A percentile compares a stretch with the other conserved stretches of the same genome.
phyloP scores from a whole-genome alignment of 2,888 invertebrate species.

The Pimpla rufipes region DNA sequence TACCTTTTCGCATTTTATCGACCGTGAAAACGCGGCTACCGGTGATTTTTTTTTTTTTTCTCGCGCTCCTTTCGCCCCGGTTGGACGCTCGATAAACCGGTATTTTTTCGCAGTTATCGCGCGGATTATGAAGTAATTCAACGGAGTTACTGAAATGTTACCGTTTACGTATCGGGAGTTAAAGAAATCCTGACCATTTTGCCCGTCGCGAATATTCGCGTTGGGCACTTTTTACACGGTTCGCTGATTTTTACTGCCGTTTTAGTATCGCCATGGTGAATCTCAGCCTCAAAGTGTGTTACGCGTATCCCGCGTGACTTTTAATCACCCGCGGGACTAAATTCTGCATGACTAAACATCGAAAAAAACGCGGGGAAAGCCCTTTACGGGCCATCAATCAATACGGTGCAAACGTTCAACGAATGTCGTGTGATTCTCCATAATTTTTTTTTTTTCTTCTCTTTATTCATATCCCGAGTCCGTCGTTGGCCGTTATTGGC shows the following conservation, averaged over 20 bases:
- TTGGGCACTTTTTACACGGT: constrained; percentile 27
- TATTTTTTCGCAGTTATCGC: constrained; percentile 70
- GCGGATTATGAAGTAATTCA: constrained; percentile 69
- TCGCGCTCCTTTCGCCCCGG: too few relatives aligned
- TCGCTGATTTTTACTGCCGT: constrained; percentile 47
- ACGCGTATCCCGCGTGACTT: too few relatives aligned
- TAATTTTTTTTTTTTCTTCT: constrained; percentile 64
- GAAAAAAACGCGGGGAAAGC: constrained; percentile 76
- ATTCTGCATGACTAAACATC: constrained; percentile 82
- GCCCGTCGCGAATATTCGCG: background rate
- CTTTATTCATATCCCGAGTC: constrained; percentile 52
- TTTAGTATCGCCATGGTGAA: background rate
- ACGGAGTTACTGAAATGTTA: constrained; percentile 46
- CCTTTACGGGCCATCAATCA: constrained; percentile 84
- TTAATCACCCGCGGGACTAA: constrained; percentile 63
- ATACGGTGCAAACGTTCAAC: constrained; percentile 75
- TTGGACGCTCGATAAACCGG: constrained; percentile 45
- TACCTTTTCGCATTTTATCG: constrained; percentile 63
- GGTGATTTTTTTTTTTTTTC: too few relatives aligned
- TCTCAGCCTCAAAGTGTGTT: too few relatives aligned
- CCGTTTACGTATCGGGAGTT: constrained; percentile 23
- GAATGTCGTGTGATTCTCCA: constrained; percentile 63
- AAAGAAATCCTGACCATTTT: constrained; percentile 25
- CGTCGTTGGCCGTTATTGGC: constrained; percentile 46
- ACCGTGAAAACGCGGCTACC: background rate